A percentile compares a stretch with the other conserved stretches of the same genome.
phyloP scores from a whole-genome alignment of 2,888 invertebrate genomes.

The Eueremaeus valkanovi region DNA sequence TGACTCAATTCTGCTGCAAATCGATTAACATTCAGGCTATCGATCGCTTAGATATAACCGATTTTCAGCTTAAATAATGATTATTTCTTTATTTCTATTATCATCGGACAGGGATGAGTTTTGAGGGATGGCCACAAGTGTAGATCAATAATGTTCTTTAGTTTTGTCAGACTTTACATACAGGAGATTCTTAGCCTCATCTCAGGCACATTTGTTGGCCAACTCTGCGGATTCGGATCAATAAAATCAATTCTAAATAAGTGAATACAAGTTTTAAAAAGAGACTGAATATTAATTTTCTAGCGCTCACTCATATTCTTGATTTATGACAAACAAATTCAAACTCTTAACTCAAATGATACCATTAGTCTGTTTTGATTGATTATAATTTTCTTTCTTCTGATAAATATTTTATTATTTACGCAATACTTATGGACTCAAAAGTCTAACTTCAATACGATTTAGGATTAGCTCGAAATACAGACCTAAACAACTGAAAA shows the following conservation, averaged over 20 bases:
- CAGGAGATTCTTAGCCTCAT: too few relatives aligned
- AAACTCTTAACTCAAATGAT: neutral
- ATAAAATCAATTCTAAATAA: constrained; percentile 14
- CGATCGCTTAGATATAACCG: too few relatives aligned
- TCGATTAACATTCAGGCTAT: too few relatives aligned
- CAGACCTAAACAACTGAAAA: too few relatives aligned
- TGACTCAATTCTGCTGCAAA: neutral
- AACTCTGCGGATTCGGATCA: neutral
- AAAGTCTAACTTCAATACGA: neutral
- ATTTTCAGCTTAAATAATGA: neutral
- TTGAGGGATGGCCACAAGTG: too few relatives aligned
- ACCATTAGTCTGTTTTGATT: neutral
- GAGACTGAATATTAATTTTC: neutral
- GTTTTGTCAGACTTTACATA: too few relatives aligned
- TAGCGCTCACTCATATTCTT: neutral
- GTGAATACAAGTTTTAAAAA: neutral
- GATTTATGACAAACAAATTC: neutral
- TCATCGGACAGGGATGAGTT: too few relatives aligned
- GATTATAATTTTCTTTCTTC: neutral
- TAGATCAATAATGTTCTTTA: too few relatives aligned
- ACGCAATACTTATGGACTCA: neutral
- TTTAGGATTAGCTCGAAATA: neutral
- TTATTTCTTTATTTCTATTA: neutral
- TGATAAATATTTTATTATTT: neutral
- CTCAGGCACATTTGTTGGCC: neutral